Percentiles rank a stretch among this genome's conserved stretches.
These are phyloP conservation scores for Antennarius maculatus DNA, from an alignment of 2,797 vertebrate species.

Conservation along the genomic window DNA sequence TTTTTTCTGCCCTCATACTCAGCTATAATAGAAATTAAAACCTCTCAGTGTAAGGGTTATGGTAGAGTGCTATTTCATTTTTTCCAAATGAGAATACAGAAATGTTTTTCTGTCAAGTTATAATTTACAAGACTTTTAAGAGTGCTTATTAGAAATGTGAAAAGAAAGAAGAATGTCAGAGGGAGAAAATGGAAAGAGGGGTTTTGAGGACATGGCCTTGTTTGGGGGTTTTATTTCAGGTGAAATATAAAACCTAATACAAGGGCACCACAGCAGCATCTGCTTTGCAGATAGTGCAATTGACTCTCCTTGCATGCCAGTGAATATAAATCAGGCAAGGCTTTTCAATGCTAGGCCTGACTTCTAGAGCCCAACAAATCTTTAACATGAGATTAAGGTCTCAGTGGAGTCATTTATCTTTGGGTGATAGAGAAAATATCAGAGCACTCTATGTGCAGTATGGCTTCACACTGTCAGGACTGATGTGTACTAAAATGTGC, in stretches of 20 bases:
- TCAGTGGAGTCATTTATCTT: slow-evolving; percentile 74
- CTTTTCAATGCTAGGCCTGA: slow-evolving; percentile 77
- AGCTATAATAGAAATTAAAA: slow-evolving; percentile 51
- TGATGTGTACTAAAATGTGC: slow-evolving; percentile 54
- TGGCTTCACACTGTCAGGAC: slow-evolving; percentile 61
- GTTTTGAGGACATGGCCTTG: slow-evolving; percentile 66
- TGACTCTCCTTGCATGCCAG: slow-evolving; percentile 75
- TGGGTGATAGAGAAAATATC: slow-evolving; percentile 70
- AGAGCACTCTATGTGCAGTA: slow-evolving; percentile 60
- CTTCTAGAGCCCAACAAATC: slow-evolving; percentile 77
- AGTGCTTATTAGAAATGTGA: slow-evolving; percentile 26
- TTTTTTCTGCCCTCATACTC: slow-evolving; percentile 40
- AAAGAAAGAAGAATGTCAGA: slow-evolving; percentile 51
- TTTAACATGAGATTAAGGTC: slow-evolving; percentile 80
- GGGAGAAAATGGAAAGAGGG: slow-evolving; percentile 9
- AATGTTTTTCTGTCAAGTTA: slow-evolving; percentile 48
- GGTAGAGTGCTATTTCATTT: slow-evolving; percentile 36
- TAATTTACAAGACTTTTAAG: slow-evolving; percentile 24
- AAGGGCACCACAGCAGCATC: slow-evolving; percentile 73
- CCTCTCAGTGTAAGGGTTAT: slow-evolving; percentile 10
- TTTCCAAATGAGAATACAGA: slow-evolving; percentile 54
- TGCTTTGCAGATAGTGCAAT: slow-evolving; percentile 78
- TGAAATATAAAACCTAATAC: slow-evolving; percentile 68
- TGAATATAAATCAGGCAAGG: slow-evolving; percentile 78
- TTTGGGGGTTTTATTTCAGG: slow-evolving; percentile 63